A percentile compares a stretch with the other conserved stretches of the same genome.
Evolutionary conservation across 2,888 invertebrate genomes (phyloP).

Genomic region (Acanthosoma haemorrhoidale): DNA sequence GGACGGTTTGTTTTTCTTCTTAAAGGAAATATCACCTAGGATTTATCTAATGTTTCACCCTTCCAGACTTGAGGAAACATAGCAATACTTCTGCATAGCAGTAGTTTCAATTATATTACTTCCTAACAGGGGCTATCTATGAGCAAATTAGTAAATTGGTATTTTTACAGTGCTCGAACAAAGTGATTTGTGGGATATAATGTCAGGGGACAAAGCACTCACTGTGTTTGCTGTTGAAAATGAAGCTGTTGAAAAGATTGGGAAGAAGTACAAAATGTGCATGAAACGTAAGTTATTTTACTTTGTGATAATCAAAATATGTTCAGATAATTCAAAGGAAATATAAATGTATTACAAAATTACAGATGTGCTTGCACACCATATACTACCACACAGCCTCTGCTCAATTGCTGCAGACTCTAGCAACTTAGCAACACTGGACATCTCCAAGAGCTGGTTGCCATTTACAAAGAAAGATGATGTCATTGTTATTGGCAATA

Average conservation of each 20-base stretch:
- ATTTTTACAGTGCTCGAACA: slow-evolving; percentile 53
- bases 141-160: no score
- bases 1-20: no score
- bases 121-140: no score
- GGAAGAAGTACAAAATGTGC: slow-evolving; percentile 54
- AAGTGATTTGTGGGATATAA: slow-evolving; percentile 52
- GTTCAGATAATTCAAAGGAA: background rate
- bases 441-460: slow-evolving; percentile 50
- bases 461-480: slow-evolving; percentile 53
- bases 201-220: slow-evolving; percentile 55
- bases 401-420: slow-evolving; percentile 56
- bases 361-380: slow-evolving; percentile 54
- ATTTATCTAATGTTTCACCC: no score
- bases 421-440: slow-evolving; percentile 47
- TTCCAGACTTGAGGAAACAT: no score
- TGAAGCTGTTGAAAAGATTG: slow-evolving; percentile 59
- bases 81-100: no score
- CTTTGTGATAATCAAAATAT: no score
- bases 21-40: no score
- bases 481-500: slow-evolving; percentile 48
- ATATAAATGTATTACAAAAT: background rate
- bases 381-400: slow-evolving; percentile 61
- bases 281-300: slow-evolving; percentile 56
- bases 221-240: slow-evolving; percentile 54
- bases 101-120: no score